These are phyloP conservation scores for Heterotilapia buettikoferi DNA, from an alignment of 2,113 vertebrate species.

Conservation along the genomic window DNA sequence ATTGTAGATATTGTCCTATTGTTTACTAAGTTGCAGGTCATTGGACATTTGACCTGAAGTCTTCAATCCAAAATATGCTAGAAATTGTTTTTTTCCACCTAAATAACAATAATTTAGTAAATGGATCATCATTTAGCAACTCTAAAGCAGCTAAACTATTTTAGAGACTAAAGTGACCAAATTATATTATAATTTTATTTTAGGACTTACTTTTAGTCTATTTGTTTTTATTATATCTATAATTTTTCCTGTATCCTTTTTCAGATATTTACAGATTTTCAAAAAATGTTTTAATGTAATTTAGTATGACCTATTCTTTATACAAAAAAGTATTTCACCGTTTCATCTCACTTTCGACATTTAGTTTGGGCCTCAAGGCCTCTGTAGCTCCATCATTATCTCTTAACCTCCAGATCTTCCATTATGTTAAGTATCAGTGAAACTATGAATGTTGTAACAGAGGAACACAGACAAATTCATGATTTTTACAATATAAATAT, in stretches of 20 bases:
- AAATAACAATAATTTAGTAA: rapidly evolving
- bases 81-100: background rate
- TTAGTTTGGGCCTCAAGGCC: too few relatives aligned
- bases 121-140: rapidly evolving
- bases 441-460: background rate
- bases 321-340: too few relatives aligned
- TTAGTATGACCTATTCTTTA: too few relatives aligned
- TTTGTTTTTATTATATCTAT: too few relatives aligned
- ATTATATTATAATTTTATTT: background rate
- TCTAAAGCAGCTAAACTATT: background rate
- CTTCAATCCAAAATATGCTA: background rate
- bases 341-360: too few relatives aligned
- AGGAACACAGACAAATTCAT: background rate
- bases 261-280: too few relatives aligned
- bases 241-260: too few relatives aligned
- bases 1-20: background rate
- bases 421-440: too few relatives aligned
- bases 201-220: background rate
- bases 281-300: too few relatives aligned
- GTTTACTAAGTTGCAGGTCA: background rate
- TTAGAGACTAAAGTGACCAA: background rate
- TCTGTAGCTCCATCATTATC: too few relatives aligned
- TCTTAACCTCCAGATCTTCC: too few relatives aligned
- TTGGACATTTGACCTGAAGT: background rate
- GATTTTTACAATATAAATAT: rapidly evolving